Percentiles rank a stretch among this genome's conserved stretches.
Evolutionary conservation across 2,797 vertebrate species (phyloP).

Genomic region (Catharus ustulatus): DNA sequence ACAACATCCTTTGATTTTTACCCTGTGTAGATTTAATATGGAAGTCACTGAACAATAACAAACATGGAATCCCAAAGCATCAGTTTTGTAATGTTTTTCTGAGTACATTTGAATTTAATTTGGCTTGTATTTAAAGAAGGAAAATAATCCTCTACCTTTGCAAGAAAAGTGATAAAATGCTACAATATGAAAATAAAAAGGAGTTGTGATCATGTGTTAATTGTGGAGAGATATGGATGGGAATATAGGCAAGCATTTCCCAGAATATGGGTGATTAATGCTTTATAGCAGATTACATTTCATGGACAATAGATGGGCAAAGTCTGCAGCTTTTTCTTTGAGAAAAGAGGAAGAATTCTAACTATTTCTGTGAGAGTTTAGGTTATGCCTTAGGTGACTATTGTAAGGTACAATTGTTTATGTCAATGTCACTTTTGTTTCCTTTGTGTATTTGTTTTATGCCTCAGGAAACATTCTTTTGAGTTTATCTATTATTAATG

Average conservation of each 20-base stretch:
- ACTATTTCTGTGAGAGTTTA: not conserved
- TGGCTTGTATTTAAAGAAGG: not conserved
- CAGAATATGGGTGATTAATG: not conserved
- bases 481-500: conserved; percentile 13
- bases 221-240: not conserved
- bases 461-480: not conserved
- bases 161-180: not conserved
- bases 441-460: not conserved
- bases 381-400: conserved; percentile 30
- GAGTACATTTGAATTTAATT: not conserved
- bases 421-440: conserved; percentile 47
- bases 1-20: not conserved
- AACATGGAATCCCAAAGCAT: not conserved
- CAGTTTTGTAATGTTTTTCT: not conserved
- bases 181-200: not conserved
- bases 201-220: not conserved
- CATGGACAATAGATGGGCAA: not conserved
- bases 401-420: conserved; percentile 17
- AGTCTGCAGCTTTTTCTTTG: not conserved
- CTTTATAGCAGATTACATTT: not conserved
- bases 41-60: not conserved
- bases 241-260: not conserved
- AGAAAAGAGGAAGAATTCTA: not conserved
- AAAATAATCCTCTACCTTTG: not conserved
- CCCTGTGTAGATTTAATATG: not conserved